These are phyloP conservation scores for Callinectes sapidus DNA, from an alignment of 2,888 invertebrate species.

Conservation along the genomic window DNA sequence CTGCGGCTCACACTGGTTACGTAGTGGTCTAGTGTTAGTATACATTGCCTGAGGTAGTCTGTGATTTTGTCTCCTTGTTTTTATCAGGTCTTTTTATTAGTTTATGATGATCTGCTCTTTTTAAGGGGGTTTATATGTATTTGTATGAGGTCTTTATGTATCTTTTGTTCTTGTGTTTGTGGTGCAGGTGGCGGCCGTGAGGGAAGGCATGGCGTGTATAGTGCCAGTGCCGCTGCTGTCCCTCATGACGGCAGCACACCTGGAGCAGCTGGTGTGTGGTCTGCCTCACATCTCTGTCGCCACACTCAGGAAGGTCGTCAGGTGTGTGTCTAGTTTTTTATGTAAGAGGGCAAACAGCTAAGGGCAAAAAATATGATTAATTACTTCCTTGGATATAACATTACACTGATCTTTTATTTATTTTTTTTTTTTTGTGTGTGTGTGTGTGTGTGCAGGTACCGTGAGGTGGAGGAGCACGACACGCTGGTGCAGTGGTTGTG, in stretches of 20 bases:
- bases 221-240: conserved; percentile 82
- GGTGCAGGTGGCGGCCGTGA: conserved; percentile 78
- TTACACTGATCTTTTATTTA: neutral
- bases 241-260: conserved; percentile 80
- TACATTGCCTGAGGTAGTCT: neutral
- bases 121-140: too few species aligned
- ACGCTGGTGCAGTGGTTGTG: conserved; percentile 82
- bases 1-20: neutral
- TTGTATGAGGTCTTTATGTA: too few species aligned
- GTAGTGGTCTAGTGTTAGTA: too few species aligned
- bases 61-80: neutral
- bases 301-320: conserved; percentile 80
- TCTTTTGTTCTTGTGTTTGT: neutral
- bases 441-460: conserved; percentile 77
- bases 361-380: too few species aligned
- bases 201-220: conserved; percentile 82
- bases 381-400: too few species aligned
- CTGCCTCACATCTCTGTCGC: conserved; percentile 81
- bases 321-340: conserved; percentile 78
- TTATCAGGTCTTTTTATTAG: neutral
- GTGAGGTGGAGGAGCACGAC: conserved; percentile 81
- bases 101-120: neutral
- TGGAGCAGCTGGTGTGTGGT: conserved; percentile 82
- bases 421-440: neutral
- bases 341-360: too few species aligned